Conservation (phyloP, 2,888 invertebrate genomes). For the Hemithea aestivaria region DNA sequence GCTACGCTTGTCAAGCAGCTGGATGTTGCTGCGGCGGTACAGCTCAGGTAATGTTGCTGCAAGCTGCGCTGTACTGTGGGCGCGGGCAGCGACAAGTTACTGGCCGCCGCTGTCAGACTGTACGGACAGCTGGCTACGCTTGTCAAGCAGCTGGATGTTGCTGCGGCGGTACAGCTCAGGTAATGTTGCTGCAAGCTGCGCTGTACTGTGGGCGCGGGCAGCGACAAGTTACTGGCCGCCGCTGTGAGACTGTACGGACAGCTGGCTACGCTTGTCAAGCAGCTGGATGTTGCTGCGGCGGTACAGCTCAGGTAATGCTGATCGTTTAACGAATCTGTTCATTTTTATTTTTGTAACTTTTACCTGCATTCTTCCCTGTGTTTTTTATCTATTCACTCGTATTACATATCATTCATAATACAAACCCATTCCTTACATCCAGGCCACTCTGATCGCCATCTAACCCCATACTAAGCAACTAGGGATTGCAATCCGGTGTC, state of each 20-base stretch:
- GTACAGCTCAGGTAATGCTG: no score
- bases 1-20: constrained; percentile 41
- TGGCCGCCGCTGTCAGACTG: constrained; percentile 41
- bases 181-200: constrained; percentile 42
- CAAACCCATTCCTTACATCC: no score
- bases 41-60: constrained; percentile 31
- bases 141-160: constrained; percentile 38
- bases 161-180: constrained; percentile 33
- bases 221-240: constrained; percentile 43
- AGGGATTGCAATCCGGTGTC: no score
- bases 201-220: constrained; percentile 47
- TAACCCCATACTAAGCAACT: no score
- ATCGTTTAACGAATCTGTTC: no score
- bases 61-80: constrained; percentile 49
- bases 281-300: constrained; percentile 36
- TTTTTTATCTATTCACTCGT: no score
- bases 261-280: constrained; percentile 40
- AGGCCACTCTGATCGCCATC: no score
- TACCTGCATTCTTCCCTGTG: no score
- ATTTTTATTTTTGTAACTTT: no score
- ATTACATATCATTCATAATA: no score
- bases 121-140: constrained; percentile 46
- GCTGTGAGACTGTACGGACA: constrained; percentile 48
- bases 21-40: constrained; percentile 31
- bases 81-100: constrained; percentile 46